Evolutionary conservation across 2,797 vertebrate genomes (phyloP), one percentile per base, ranked within the genome.

Genomic region (Pangasius sanitwongsei): DNA sequence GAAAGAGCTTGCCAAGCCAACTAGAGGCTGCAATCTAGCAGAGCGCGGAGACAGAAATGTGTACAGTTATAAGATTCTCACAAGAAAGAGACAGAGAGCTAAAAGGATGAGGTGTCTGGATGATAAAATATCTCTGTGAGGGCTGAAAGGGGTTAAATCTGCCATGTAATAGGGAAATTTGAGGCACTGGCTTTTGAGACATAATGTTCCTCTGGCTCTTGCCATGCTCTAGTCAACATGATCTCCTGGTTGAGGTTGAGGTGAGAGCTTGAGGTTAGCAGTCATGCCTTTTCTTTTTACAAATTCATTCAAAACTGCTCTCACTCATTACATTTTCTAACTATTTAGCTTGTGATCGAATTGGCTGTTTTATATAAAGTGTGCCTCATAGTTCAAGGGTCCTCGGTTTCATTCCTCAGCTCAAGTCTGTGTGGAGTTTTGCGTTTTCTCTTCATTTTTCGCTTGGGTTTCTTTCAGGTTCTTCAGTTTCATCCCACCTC

Each of bases 1-100:
- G 87, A 92, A 89, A 88, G 67, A 84, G 86, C 89, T 85, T 72
- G 89, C 37, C 57, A 72, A 89, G 88, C 88, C 89, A 91, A 90
- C 87, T 88, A 74, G 85, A 82, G 87, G 88, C 82, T 85, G 89
- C 86, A 83, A 85, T 83, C 90, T 87, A 87, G 86, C 65, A 67
- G 87, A 61, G 61, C 74, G 28, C 77, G 7, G 84, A 83, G 50
- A 50, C 77, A 82, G 91, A 90, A 85, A 89, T 48, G 86, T 80
- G 86, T 69, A 78, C 41, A 34, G 81, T 86, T 86, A 89, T 87
- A 88, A 87, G 89, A 89, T 85, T 86, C 72, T 72, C 83, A 53
- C 12, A 4, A 87, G 20, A 83, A 72, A 86, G 69, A 83, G 41
- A 87, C 23, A 31, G 7, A 61, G 41, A 1, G 20, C 63, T 48